A percentile compares a stretch with the other conserved stretches of the same genome.
These are phyloP conservation scores for Eonycteris spelaea DNA, from an alignment of 2,113 vertebrate species.

Conservation along the genomic window DNA sequence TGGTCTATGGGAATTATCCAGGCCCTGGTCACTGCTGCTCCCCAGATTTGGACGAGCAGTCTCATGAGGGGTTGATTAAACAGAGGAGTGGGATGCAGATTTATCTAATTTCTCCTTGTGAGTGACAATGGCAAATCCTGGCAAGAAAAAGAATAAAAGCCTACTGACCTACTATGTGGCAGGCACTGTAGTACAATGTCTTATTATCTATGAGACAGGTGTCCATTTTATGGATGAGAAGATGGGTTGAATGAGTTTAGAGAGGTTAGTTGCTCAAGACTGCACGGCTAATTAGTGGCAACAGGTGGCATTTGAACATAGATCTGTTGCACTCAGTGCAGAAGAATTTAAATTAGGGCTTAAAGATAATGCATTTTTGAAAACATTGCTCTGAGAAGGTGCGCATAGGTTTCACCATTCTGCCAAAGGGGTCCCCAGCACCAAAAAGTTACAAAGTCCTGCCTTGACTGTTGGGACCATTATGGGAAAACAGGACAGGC, in stretches of 20 bases:
- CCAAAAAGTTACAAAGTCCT: not conserved
- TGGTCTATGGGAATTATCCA: not conserved
- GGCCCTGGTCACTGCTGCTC: not conserved
- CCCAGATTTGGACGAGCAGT: not conserved
- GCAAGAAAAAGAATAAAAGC: not conserved
- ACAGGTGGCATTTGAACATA: not conserved
- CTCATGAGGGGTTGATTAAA: not conserved
- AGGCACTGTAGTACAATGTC: fast-evolving
- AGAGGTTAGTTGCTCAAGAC: not conserved
- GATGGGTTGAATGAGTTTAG: not conserved
- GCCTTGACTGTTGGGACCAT: not conserved
- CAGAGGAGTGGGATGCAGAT: not conserved
- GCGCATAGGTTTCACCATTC: not conserved
- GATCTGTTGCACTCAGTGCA: not conserved
- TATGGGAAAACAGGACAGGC: not conserved
- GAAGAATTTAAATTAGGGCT: not conserved
- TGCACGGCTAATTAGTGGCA: not conserved
- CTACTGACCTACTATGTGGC: not conserved
- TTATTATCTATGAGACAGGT: not conserved
- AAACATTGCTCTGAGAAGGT: not conserved
- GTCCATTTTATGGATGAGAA: not conserved
- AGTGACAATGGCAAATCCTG: not conserved
- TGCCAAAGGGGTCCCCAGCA: not conserved
- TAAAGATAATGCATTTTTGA: not conserved
- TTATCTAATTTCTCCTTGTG: not conserved